Conservation (phyloP, 1,140 invertebrate species). For the Lucilia sericata region DNA sequence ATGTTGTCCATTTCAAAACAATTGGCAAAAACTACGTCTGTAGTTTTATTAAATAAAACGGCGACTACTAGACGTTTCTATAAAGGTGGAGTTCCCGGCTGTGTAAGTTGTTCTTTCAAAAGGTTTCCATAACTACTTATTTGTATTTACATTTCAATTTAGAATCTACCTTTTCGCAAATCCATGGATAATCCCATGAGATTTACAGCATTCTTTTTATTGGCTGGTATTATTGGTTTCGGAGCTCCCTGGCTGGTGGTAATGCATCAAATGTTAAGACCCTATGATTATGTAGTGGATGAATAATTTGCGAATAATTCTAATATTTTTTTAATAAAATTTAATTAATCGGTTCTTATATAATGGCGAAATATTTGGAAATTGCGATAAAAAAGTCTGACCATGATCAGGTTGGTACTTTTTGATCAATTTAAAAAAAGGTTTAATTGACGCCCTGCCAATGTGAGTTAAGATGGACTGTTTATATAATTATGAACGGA, state of each 20-base stretch:
- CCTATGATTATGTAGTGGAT: slow-evolving; percentile 22
- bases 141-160: neutral
- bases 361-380: no score
- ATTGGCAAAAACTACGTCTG: neutral
- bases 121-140: neutral
- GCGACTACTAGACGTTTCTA: neutral
- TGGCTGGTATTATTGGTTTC: slow-evolving; percentile 80
- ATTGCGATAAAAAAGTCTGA: no score
- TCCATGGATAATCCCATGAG: slow-evolving; percentile 15
- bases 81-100: slow-evolving; percentile 29
- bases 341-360: no score
- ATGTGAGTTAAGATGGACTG: no score
- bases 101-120: slow-evolving; percentile 17
- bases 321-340: neutral
- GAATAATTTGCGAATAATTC: neutral
- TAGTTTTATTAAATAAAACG: neutral
- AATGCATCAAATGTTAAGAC: slow-evolving; percentile 73
- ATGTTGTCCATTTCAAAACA: slow-evolving; percentile 18
- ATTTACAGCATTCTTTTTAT: slow-evolving; percentile 75
- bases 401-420: no score
- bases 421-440: no score
- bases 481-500: no score
- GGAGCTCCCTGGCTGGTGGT: slow-evolving; percentile 80
- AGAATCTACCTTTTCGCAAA: slow-evolving; percentile 27
- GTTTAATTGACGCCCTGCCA: no score